Evolutionary conservation across 2,797 vertebrate genomes (phyloP).

Genomic region (Gymnoscopelus braueri): DNA sequence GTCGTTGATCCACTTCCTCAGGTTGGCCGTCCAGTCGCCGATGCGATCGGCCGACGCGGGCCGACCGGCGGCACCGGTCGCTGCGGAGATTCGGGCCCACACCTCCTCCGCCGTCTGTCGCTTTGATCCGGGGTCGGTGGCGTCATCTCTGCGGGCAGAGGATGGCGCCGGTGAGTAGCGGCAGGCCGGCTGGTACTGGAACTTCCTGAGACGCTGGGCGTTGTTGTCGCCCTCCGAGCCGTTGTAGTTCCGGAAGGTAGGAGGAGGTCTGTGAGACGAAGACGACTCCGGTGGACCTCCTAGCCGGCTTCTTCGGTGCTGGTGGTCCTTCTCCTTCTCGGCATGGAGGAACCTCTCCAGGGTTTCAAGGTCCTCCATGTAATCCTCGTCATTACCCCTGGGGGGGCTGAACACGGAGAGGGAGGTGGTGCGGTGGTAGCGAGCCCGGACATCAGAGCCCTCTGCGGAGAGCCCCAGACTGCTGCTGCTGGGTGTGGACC

Average conservation of each 20-base stretch:
- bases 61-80: constrained; percentile 76
- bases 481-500: constrained; percentile 76
- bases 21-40: constrained; percentile 95
- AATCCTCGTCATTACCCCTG: constrained; percentile 88
- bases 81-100: constrained; percentile 89
- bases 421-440: constrained; percentile 85
- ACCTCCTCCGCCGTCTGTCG: constrained; percentile 95
- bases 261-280: constrained; percentile 85
- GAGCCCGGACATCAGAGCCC: constrained; percentile 83
- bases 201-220: constrained; percentile 92
- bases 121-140: constrained; percentile 89
- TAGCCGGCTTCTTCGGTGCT: constrained; percentile 83
- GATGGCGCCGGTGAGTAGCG: constrained; percentile 88
- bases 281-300: constrained; percentile 91
- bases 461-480: constrained; percentile 84
- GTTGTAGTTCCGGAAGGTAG: constrained; percentile 94
- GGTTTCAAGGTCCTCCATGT: constrained; percentile 89
- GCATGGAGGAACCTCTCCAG: constrained; percentile 89
- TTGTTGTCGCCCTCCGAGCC: constrained; percentile 89
- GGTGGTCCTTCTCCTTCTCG: constrained; percentile 93
- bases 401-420: constrained; percentile 89
- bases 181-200: constrained; percentile 94
- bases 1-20: constrained; percentile 99
- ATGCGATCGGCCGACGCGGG: constrained; percentile 85
- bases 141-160: constrained; percentile 93